A percentile compares a stretch with the other conserved stretches of the same genome.
These are phyloP conservation scores for Perdita meconis DNA, from an alignment of 2,888 invertebrate genomes.

Conservation along the genomic window DNA sequence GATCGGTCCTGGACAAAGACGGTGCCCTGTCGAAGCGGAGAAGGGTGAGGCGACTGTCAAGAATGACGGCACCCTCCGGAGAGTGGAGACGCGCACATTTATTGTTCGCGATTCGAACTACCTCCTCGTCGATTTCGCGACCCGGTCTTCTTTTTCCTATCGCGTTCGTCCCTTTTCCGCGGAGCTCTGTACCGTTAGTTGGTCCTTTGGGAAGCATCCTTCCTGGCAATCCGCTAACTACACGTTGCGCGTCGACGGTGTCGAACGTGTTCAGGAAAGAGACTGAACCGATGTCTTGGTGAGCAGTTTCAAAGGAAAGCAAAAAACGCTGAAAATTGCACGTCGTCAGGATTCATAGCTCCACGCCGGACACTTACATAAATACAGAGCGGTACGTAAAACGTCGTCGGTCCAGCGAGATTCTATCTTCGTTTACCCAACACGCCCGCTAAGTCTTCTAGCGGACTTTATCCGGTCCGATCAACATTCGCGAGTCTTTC, in stretches of 20 bases:
- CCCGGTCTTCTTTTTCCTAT: constrained; percentile 24
- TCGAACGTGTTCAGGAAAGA: no score
- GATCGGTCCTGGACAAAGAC: constrained; percentile 47
- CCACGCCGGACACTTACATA: constrained; percentile 50
- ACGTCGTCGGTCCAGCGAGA: constrained; percentile 66
- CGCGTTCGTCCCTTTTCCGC: constrained; percentile 11
- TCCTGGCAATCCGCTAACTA: no score
- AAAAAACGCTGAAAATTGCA: constrained; percentile 16
- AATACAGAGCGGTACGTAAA: constrained; percentile 58
- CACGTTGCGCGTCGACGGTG: no score
- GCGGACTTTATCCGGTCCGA: constrained; percentile 64
- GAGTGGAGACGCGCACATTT: constrained; percentile 67
- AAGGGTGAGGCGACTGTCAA: constrained; percentile 62
- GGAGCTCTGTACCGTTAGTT: constrained; percentile 30
- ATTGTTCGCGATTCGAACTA: constrained; percentile 61
- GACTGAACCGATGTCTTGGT: neutral
- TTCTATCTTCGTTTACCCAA: constrained; percentile 73
- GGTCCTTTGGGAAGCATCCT: constrained; percentile 11
- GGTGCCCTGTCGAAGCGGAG: constrained; percentile 44
- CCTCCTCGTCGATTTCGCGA: constrained; percentile 47
- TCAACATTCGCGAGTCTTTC: constrained; percentile 56
- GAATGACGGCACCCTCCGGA: constrained; percentile 68
- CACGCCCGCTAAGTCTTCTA: constrained; percentile 71
- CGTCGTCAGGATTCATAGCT: neutral
- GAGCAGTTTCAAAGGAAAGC: neutral